Percentiles rank a stretch among this genome's conserved stretches.
Evolutionary conservation across 2,113 vertebrate species (phyloP).

Genomic region (Cepphus grylle): DNA sequence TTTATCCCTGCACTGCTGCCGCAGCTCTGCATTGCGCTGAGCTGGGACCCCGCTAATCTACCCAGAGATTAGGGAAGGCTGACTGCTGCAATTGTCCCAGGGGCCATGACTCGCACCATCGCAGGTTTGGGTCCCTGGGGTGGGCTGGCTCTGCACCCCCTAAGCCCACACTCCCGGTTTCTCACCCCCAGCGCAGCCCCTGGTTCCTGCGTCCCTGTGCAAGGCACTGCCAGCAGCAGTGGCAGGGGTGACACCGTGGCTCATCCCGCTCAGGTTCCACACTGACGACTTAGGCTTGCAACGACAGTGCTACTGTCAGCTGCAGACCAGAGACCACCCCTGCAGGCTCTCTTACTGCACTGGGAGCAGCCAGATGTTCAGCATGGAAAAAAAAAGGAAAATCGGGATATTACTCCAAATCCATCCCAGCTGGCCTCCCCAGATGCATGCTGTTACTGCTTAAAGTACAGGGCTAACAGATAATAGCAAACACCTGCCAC

Average conservation of each 20-base stretch:
- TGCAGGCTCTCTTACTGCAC: background rate
- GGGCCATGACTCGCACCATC: accelerated
- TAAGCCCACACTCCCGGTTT: background rate
- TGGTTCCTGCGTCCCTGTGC: accelerated
- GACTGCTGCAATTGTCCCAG: background rate
- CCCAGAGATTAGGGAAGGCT: slow-evolving; percentile 43
- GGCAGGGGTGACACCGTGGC: accelerated
- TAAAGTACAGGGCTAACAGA: accelerated
- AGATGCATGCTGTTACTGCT: background rate
- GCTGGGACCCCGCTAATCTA: slow-evolving; percentile 49
- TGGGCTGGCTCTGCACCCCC: background rate
- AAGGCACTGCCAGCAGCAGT: background rate
- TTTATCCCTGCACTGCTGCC: background rate
- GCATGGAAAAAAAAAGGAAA: background rate
- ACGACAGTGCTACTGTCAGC: accelerated
- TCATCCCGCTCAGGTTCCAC: background rate
- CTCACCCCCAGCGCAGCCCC: background rate
- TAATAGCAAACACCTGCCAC: background rate
- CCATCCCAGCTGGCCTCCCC: background rate
- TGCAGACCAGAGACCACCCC: background rate
- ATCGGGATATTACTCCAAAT: background rate
- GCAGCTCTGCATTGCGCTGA: slow-evolving; percentile 1
- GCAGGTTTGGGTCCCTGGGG: background rate
- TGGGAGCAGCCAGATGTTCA: background rate
- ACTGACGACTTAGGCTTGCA: accelerated